Evolutionary conservation across 2,113 vertebrate species (phyloP).

Genomic region (Tenebrosternarchus preto): DNA sequence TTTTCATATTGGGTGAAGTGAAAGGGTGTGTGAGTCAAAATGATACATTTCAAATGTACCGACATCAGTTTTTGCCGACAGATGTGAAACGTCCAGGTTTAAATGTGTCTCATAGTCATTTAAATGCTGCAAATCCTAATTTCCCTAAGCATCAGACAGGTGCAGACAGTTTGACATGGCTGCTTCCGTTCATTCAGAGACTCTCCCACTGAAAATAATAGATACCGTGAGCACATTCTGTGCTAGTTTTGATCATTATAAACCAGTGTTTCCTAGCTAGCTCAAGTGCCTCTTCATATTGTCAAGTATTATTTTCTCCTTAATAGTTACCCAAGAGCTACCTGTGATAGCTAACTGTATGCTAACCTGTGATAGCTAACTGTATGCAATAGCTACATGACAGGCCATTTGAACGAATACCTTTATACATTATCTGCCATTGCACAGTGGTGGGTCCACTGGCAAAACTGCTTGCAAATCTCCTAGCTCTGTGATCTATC

Average conservation of each 20-base stretch:
- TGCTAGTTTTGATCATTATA: not conserved
- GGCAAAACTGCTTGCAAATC: not conserved
- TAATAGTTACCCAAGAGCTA: not conserved
- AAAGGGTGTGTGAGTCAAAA: not conserved
- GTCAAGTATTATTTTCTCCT: not conserved
- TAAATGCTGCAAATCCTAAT: conserved; percentile 2
- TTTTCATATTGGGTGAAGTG: conserved; percentile 3
- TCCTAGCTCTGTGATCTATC: not conserved
- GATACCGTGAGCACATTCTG: not conserved
- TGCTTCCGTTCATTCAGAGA: not conserved
- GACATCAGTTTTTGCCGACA: not conserved
- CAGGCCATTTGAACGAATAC: not conserved
- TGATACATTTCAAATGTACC: not conserved
- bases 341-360: not conserved
- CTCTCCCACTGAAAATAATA: not conserved
- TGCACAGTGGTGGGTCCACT: not conserved
- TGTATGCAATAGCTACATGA: not conserved
- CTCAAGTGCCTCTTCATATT: conserved; percentile 1
- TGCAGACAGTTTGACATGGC: not conserved
- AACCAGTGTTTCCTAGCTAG: not conserved
- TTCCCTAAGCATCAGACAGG: conserved; percentile 13
- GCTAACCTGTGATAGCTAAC: not conserved
- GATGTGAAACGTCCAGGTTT: not conserved
- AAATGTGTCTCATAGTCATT: conserved; percentile 1
- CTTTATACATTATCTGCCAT: not conserved